Evolutionary conservation across 1,140 invertebrate genomes (phyloP).

Genomic region (Alviniconcha marisindica): DNA sequence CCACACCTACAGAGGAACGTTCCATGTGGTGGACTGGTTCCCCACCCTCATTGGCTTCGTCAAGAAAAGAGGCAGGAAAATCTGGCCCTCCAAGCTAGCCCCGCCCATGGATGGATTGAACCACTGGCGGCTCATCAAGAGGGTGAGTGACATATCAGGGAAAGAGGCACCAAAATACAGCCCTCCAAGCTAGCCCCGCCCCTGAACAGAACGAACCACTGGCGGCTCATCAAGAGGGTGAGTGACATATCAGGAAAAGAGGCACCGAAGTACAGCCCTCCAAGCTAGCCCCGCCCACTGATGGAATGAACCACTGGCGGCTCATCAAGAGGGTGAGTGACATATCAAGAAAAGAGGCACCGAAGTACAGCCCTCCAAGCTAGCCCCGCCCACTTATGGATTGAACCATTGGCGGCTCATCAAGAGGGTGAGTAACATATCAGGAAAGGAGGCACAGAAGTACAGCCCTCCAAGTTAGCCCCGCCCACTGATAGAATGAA

Average conservation of each 20-base stretch:
- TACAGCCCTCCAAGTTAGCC: neutral
- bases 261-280: neutral
- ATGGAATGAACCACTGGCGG: neutral
- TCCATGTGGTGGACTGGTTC: slow-evolving; percentile 3
- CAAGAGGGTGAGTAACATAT: neutral
- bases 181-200: neutral
- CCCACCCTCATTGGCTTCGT: slow-evolving; percentile 16
- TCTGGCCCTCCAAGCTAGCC: neutral
- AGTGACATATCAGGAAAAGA: neutral
- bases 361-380: neutral
- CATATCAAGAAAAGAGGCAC: neutral
- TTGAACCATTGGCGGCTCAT: neutral
- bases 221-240: slow-evolving; percentile 14
- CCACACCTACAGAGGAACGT: neutral
- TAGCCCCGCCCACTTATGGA: neutral
- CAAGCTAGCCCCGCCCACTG: neutral
- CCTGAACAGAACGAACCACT: slow-evolving; percentile 10
- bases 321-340: neutral
- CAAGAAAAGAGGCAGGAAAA: neutral
- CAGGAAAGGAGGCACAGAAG: too few species aligned
- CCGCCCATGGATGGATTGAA: slow-evolving; percentile 1
- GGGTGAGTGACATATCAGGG: neutral
- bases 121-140: slow-evolving; percentile 17
- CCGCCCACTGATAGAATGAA: neutral
- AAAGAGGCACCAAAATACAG: neutral